Evolutionary conservation across 2,113 vertebrate genomes (phyloP), one percentile per base, ranked within the genome.

Genomic region (Halcyon senegalensis): DNA sequence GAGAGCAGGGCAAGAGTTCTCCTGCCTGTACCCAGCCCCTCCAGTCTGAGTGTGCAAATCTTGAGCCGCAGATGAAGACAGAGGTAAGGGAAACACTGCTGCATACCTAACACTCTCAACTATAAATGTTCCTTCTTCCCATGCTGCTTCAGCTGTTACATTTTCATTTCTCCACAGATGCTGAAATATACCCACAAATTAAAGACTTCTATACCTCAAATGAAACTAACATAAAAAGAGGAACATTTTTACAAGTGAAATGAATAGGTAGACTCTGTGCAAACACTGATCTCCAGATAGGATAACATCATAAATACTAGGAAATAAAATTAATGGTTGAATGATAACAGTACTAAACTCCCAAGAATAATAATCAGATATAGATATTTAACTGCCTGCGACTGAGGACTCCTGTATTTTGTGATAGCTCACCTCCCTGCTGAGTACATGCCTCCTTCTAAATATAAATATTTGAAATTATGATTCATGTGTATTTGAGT

Each of bases 311-410:
- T 86, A 96, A 95, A 93, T 73, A 74, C 60, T 56, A 48, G 62
- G 66, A 97, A 95, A 90, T 94, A 92, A 92, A 97, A 92, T 92
- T 75, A 93, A 92, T 92, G 92, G 73, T 68, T 94, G 90, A 93
- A 82, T 78, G 83, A 80, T 88, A 94, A 91, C 64, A 87, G 53
- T 53, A 79, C 69, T 79, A 60, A 68, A 89, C 62, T 92, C 69
- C 66, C 77, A 93, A 89, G 56, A 94, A 95, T 84, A 95, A 91
- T 80, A 82, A 93, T 75, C 86, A 91, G 81, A 96, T 84, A 46
- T 53, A 86, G 69, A 90, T 41, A 62, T 75, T 89, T 81, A 95
- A 96, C 80, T 82, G 80, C 27, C 92, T 90, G 80, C 92, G 89
- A 96, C 88, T 63, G 96, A 93, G n/a, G 74, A 93, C 37, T 95